Conservation (phyloP, 2,888 invertebrate genomes). For the Eupithecia subumbrata region DNA sequence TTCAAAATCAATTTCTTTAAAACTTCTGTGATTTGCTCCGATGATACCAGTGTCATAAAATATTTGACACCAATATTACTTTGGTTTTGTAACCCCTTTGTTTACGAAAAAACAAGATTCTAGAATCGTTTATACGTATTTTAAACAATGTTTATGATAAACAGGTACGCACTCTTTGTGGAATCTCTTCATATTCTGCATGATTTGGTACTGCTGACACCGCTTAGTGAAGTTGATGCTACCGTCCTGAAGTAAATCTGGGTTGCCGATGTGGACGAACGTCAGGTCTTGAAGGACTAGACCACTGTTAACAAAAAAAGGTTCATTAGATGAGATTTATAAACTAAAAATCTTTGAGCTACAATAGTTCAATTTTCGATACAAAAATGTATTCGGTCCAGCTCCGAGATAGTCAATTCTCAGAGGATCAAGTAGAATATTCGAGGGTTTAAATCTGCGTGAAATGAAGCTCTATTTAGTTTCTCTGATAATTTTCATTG, state of each 20-base stretch:
- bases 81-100: no score
- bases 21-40: no score
- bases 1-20: no score
- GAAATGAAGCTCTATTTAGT: no score
- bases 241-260: conserved; percentile 93
- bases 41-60: no score
- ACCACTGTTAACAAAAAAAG: conserved; percentile 86
- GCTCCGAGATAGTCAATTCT: neutral
- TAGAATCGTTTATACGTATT: no score
- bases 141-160: neutral
- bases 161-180: conserved; percentile 92
- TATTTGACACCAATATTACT: no score
- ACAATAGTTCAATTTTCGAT: neutral
- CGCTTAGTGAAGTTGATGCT: conserved; percentile 98
- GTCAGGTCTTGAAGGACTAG: conserved; percentile 99
- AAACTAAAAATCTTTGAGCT: no score
- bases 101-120: no score
- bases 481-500: no score
- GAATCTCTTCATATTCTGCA: conserved; percentile 99
- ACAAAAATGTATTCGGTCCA: neutral
- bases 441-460: no score
- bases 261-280: conserved; percentile 99
- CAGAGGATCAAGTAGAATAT: no score
- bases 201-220: conserved; percentile 99
- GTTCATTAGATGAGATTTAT: neutral